Percentiles rank a stretch among this genome's conserved stretches.
Conservation (phyloP, 2,888 invertebrate species). For the Aphidius colemani region DNA sequence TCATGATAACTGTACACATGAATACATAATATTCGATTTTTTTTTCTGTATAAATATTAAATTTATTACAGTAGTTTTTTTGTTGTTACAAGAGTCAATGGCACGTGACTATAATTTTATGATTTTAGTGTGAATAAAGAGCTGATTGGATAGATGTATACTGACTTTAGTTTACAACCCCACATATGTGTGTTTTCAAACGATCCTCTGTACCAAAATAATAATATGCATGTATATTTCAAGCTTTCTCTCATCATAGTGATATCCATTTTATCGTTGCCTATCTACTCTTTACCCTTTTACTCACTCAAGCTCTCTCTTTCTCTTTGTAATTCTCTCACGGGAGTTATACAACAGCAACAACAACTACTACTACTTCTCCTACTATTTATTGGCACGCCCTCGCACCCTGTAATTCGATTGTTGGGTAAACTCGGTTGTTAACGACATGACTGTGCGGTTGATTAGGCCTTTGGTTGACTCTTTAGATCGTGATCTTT, state of each 20-base stretch:
- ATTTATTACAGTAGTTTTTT: too few relatives aligned
- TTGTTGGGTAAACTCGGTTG: slow-evolving; percentile 50
- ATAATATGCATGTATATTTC: slow-evolving; percentile 16
- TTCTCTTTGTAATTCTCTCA: slow-evolving; percentile 14
- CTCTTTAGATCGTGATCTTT: slow-evolving; percentile 6
- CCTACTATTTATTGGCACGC: slow-evolving; percentile 26
- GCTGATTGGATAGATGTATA: slow-evolving; percentile 44
- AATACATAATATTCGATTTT: slow-evolving; percentile 11
- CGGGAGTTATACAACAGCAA: slow-evolving; percentile 19
- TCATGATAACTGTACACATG: slow-evolving; percentile 16
- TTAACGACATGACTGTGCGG: slow-evolving; percentile 40
- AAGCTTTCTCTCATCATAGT: slow-evolving; percentile 7
- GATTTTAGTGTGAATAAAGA: slow-evolving; percentile 49
- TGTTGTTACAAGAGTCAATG: slow-evolving; percentile 16
- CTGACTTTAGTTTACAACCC: not conserved
- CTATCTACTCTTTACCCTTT: not conserved
- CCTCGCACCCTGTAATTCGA: slow-evolving; percentile 43
- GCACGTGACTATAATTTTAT: slow-evolving; percentile 46
- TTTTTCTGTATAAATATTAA: too few relatives aligned
- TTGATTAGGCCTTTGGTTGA: slow-evolving; percentile 35
- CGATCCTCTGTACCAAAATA: slow-evolving; percentile 21
- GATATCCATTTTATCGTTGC: not conserved
- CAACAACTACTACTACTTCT: not conserved
- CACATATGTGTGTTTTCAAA: slow-evolving; percentile 13
- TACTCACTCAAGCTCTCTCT: too few relatives aligned